Evolutionary conservation across 1,140 invertebrate genomes (phyloP), one percentile per base, ranked within the genome.

Genomic region (Euwallacea fornicatus): DNA sequence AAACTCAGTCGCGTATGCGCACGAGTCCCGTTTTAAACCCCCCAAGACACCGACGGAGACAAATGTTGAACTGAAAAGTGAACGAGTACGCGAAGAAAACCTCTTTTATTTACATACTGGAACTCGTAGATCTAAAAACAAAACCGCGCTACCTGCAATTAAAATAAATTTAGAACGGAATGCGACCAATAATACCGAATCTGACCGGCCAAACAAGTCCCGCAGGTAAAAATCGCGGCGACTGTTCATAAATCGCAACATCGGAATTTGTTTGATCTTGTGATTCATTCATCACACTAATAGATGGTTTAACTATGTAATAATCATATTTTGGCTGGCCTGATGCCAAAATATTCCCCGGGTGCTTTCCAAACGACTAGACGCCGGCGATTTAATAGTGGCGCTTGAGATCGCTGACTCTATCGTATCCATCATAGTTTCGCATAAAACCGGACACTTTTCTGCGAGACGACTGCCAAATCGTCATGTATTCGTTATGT

Each of bases 271-370:
- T 56, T 56, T 56, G 54, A 56, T 56, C n/a, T 56, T 21, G 8
- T 4, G 16, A 15, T 56, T 56, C 54, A 56, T 56, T 56, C 54
- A 56, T 56, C 54, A 56, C 16, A 9, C 54, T 13, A 56, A 56
- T 21, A 56, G 54, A 56, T 56, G 54, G 16, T 56, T 56, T 56
- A 56, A 56, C 54, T 21, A 21, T 56, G 54, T 56, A 56, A 56
- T 56, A 56, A 56, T 56, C 54, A 56, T 56, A 56, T 56, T 56
- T 56, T 56, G n/a, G 11, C 54, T 56, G 54, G 54, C n/a, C 16
- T 8, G 11, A 9, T 15, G 54, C 54, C 54, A 56, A 56, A 56
- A 6, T 50, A 56, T 56, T 56, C 16, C 54, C 16, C 54, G 46
- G 21, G 46, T 50, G 46, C 46, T 50, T 50, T 50, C 9, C 46